These are phyloP conservation scores for Malurus leucopterus DNA, from an alignment of 2,797 vertebrate species.

Conservation along the genomic window DNA sequence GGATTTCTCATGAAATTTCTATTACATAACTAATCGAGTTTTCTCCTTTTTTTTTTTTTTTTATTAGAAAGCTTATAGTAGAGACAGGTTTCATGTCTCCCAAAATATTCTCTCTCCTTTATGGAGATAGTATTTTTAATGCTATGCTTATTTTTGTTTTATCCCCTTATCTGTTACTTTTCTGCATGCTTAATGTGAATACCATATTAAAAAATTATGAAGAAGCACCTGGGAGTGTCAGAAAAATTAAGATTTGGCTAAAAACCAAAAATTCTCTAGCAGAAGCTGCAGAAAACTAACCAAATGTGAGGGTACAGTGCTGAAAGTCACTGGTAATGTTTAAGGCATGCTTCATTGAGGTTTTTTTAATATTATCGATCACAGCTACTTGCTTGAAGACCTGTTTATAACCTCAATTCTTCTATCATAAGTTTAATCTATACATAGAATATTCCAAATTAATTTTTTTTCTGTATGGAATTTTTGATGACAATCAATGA, in stretches of 20 bases:
- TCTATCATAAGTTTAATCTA: background rate
- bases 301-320: background rate
- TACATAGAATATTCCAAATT: background rate
- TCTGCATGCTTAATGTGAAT: background rate
- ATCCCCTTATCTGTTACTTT: background rate
- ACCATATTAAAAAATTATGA: background rate
- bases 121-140: background rate
- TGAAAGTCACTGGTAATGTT: background rate
- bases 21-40: background rate
- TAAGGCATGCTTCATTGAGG: background rate
- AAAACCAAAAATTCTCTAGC: background rate
- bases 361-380: background rate
- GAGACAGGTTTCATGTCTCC: background rate
- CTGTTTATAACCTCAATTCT: background rate
- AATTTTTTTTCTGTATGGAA: background rate
- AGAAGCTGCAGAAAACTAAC: background rate
- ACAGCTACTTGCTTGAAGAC: background rate
- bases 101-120: background rate
- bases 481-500: background rate
- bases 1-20: background rate
- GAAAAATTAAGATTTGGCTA: background rate
- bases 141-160: background rate
- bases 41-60: background rate
- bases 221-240: background rate
- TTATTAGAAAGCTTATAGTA: background rate